Evolutionary conservation across 2,797 vertebrate genomes (phyloP).

Genomic region (Scyliorhinus canicula): DNA sequence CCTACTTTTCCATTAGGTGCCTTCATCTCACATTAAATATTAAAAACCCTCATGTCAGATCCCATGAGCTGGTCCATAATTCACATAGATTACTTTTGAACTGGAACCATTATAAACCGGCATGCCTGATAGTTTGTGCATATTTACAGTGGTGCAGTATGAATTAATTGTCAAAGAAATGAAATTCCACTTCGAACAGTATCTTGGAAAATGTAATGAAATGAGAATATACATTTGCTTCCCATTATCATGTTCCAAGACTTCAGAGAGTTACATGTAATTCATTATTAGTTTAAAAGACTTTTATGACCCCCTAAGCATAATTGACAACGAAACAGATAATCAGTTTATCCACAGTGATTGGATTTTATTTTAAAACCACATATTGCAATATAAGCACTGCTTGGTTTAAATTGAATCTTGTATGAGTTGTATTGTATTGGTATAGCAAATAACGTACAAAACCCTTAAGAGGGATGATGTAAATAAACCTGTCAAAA

Average conservation of each 20-base stretch:
- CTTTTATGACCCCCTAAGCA: background rate
- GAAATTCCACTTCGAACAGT: background rate
- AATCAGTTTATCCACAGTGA: background rate
- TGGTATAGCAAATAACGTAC: background rate
- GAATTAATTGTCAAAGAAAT: background rate
- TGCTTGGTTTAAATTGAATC: background rate
- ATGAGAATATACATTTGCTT: background rate
- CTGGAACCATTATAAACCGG: background rate
- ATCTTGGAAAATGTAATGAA: background rate
- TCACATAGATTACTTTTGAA: slow-evolving; percentile 31
- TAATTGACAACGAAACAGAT: background rate
- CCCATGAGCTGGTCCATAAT: background rate
- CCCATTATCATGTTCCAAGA: background rate
- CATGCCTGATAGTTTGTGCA: background rate
- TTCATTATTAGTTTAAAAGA: background rate
- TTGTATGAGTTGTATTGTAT: background rate
- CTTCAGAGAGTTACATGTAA: background rate
- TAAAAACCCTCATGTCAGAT: slow-evolving; percentile 16
- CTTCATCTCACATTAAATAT: background rate
- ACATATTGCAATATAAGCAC: background rate
- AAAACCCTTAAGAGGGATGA: background rate
- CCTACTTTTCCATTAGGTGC: background rate
- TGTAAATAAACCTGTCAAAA: background rate
- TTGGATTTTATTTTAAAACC: background rate
- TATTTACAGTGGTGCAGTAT: background rate